Percentiles rank a stretch among this genome's conserved stretches.
Conservation (phyloP, 2,797 vertebrate species). For the Salarias fasciatus region DNA sequence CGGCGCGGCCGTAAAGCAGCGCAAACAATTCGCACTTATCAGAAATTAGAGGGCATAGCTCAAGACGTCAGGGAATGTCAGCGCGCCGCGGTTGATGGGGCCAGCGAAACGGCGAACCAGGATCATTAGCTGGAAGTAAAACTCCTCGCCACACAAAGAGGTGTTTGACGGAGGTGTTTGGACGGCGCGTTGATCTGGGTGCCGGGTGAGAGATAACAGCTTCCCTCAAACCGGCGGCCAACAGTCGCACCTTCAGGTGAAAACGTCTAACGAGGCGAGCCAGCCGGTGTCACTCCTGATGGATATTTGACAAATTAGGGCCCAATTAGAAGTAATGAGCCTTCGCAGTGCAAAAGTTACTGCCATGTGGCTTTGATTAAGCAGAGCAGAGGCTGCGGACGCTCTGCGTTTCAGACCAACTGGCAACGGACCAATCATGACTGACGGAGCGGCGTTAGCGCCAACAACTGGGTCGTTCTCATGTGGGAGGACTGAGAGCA, state of each 20-base stretch:
- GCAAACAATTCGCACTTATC: constrained; percentile 71
- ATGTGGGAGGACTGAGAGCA: too few relatives aligned
- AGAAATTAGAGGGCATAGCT: constrained; percentile 60
- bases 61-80: constrained; percentile 50
- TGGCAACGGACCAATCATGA: too few relatives aligned
- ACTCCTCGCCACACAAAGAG: constrained; percentile 27
- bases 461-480: too few relatives aligned
- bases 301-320: constrained; percentile 70
- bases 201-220: constrained; percentile 27
- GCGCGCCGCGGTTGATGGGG: constrained; percentile 26
- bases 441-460: too few relatives aligned
- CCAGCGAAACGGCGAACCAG: constrained; percentile 50
- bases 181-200: constrained; percentile 11
- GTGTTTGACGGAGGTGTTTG: constrained; percentile 19
- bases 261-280: constrained; percentile 28
- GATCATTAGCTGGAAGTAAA: constrained; percentile 66
- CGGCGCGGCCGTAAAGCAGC: constrained; percentile 55
- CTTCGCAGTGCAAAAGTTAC: constrained; percentile 72
- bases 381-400: constrained; percentile 33
- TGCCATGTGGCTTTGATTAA: constrained; percentile 71
- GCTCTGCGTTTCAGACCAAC: constrained; percentile 10
- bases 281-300: constrained; percentile 48
- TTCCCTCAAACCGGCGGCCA: constrained; percentile 15
- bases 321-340: constrained; percentile 71
- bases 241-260: constrained; percentile 28